Percentiles rank a stretch among this genome's conserved stretches.
Evolutionary conservation across 2,888 invertebrate genomes (phyloP).

Genomic region (Metacarcinus magister): DNA sequence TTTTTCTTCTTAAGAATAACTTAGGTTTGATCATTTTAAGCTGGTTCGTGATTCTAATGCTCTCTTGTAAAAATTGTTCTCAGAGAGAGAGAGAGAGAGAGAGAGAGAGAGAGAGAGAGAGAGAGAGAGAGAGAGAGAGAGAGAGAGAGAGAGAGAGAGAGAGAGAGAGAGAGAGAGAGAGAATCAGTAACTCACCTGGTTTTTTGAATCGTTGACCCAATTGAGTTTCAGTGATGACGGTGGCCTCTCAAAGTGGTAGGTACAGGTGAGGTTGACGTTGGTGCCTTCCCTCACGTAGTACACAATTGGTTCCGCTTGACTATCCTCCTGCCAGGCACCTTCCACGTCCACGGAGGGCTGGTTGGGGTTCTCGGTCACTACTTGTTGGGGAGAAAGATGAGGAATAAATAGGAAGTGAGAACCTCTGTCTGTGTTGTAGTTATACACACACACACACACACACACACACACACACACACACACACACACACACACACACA

Average conservation of each 20-base stretch:
- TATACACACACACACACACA: background rate
- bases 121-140: too few relatives aligned
- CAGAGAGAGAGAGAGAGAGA: too few relatives aligned
- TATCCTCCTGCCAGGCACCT: conserved; percentile 59
- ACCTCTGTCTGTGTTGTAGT: background rate
- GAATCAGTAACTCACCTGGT: background rate
- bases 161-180: background rate
- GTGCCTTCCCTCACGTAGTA: conserved; percentile 65
- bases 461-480: conserved; percentile 56
- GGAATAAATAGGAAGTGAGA: background rate
- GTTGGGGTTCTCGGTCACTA: background rate
- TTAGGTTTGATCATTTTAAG: too few relatives aligned
- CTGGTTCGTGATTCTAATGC: too few relatives aligned
- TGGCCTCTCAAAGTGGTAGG: background rate
- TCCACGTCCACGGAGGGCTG: conserved; percentile 45
- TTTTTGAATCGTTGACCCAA: background rate
- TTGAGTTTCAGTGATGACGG: background rate
- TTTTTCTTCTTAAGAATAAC: too few relatives aligned
- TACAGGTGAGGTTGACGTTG: conserved; percentile 64
- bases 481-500: conserved; percentile 57
- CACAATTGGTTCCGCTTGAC: background rate
- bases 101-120: too few relatives aligned
- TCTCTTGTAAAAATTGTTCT: too few relatives aligned
- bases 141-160: too few relatives aligned
- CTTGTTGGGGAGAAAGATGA: too few relatives aligned